Evolutionary conservation across 2,888 invertebrate genomes (phyloP), one percentile per base, ranked within the genome.

Genomic region (Drosophila anomalipes): DNA sequence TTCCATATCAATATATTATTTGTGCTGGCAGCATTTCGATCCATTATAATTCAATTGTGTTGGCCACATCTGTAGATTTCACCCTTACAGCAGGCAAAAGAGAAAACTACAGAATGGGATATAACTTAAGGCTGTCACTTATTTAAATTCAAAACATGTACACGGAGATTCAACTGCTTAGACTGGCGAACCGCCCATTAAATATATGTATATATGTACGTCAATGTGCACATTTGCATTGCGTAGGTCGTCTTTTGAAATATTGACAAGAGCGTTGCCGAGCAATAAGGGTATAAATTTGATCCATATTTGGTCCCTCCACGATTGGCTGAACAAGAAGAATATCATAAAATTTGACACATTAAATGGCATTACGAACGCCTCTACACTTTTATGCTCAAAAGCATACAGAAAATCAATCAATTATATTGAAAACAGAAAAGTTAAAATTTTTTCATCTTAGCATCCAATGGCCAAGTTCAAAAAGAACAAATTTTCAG

Each of bases 341-440:
- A 76, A 76, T 67, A 59, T 67, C 51, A 52, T 71, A 61, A 71
- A 75, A 66, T 65, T 65, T 65, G 75, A 66, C 74, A 74, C 59
- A 63, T 71, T 62, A 65, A 30, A 30, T 41, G 41, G 67, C 57
- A 67, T 71, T 66, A 47, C 52, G 32, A 67, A 70, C 52, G 69
- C 67, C 53, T 54, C 52, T 53, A 54, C 71, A 62, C 35, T 75
- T 75, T 61, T 44, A 49, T 51, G 61, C 71, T 58, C 49, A 66
- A 59, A 44, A 66, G 66, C 61, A 39, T 71, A 75, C 28, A 49
- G 19, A 66, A 75, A 66, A 58, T 62, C 75, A 75, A 75, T 75
- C 75, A 71, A 66, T 54, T 75, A 58, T 39, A 35, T 59, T 61
- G 39, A 58, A 28, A 54, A 44, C 30, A 49, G 12, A 32, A 44